These are phyloP conservation scores for Drosophila anomalata DNA, from an alignment of 2,888 invertebrate species.

Conservation along the genomic window DNA sequence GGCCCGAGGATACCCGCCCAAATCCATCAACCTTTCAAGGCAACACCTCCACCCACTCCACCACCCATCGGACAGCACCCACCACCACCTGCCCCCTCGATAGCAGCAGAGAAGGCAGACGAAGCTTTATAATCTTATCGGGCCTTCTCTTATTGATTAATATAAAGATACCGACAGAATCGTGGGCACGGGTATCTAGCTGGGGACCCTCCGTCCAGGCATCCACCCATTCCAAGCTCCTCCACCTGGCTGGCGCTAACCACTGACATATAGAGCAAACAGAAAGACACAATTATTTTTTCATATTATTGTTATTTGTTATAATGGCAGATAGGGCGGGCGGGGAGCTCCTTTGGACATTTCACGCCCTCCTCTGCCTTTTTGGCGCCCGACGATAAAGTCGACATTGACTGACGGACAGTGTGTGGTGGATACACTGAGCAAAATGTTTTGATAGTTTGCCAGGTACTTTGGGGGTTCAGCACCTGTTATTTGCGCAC, in stretches of 20 bases:
- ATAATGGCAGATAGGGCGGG: conserved; percentile 47
- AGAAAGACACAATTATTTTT: conserved; percentile 53
- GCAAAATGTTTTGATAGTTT: conserved; percentile 37
- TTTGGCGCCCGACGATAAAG: conserved; percentile 61
- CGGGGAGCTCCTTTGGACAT: conserved; percentile 34
- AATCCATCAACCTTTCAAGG: not conserved
- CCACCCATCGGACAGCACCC: not conserved
- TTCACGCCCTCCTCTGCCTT: conserved; percentile 30
- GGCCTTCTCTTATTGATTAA: conserved; percentile 70
- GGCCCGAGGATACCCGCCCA: conserved; percentile 3
- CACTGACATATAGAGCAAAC: conserved; percentile 48
- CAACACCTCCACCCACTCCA: not conserved
- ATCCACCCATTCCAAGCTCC: not conserved
- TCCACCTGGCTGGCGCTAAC: conserved; percentile 56
- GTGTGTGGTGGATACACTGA: conserved; percentile 50
- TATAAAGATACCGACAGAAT: conserved; percentile 56
- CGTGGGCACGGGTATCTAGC: conserved; percentile 24
- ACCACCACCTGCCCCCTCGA: conserved; percentile 4
- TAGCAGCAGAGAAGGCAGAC: conserved; percentile 18
- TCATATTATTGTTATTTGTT: conserved; percentile 47
- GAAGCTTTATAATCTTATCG: conserved; percentile 53
- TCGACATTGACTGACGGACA: conserved; percentile 62
- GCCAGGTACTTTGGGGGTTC: not conserved
- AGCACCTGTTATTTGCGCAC: conserved; percentile 56
- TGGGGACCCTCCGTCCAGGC: conserved; percentile 20